phyloP scores from a whole-genome alignment of 2,797 vertebrate species.

The Euthynnus affinis region DNA sequence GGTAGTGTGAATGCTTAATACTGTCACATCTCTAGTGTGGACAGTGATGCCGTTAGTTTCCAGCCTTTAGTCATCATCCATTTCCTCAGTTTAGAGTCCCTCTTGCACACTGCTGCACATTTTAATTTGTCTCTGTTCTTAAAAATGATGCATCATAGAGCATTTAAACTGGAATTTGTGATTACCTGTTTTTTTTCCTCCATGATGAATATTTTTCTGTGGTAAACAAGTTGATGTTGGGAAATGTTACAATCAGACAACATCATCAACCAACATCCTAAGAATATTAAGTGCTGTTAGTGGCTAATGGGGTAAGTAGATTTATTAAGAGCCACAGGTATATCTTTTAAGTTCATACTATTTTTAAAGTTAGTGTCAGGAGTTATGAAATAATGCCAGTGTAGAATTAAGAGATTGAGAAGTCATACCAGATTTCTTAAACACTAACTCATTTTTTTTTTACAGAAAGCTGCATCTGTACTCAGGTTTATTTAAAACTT shows the following conservation, averaged over 20 bases:
- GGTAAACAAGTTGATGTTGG: neutral
- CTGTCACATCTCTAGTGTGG: neutral
- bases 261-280: neutral
- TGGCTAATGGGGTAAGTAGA: no score
- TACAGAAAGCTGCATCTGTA: neutral
- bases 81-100: neutral
- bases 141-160: neutral
- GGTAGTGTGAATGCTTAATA: no score
- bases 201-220: neutral
- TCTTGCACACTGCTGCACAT: neutral
- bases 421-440: neutral
- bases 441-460: neutral
- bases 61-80: constrained; percentile 11
- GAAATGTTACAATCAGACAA: neutral
- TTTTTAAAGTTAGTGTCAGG: neutral
- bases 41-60: neutral
- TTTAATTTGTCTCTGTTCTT: constrained; percentile 9
- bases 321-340: constrained; percentile 2
- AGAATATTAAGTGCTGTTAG: constrained; percentile 9
- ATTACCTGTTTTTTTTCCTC: no score
- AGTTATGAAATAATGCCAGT: constrained; percentile 4
- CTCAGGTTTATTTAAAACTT: neutral
- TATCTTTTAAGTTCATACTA: neutral
- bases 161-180: neutral
- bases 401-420: neutral